These are phyloP conservation scores for Myiozetetes cayanensis DNA, from an alignment of 2,113 vertebrate species.

Conservation along the genomic window DNA sequence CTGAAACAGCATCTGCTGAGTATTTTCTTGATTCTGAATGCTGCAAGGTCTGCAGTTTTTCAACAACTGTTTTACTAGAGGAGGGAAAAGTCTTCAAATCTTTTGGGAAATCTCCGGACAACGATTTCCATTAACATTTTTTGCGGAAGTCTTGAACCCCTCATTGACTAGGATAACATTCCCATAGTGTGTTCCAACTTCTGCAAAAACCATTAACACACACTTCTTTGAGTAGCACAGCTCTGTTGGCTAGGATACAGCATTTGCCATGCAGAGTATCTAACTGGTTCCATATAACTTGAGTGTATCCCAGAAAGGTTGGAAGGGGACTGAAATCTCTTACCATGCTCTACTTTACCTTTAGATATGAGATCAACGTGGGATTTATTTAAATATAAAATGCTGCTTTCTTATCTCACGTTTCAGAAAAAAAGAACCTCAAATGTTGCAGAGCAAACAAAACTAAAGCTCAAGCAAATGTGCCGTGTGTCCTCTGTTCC, in stretches of 20 bases:
- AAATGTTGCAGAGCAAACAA: background rate
- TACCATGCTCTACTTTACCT: background rate
- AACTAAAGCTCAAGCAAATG: background rate
- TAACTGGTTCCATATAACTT: background rate
- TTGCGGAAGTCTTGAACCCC: constrained; percentile 53
- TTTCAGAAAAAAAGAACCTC: background rate
- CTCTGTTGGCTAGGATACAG: background rate
- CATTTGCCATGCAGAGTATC: background rate
- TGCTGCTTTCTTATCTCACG: background rate
- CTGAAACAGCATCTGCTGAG: constrained; percentile 24
- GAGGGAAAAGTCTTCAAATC: constrained; percentile 37
- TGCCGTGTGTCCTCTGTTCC: background rate
- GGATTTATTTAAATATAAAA: background rate
- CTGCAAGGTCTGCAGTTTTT: constrained; percentile 51
- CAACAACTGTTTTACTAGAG: constrained; percentile 40
- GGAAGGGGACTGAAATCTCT: background rate
- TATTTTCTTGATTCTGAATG: constrained; percentile 36
- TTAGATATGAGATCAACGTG: background rate
- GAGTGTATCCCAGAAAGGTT: background rate
- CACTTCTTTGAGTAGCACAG: background rate
- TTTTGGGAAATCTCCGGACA: constrained; percentile 64
- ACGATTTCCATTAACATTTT: constrained; percentile 66
- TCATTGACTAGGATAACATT: constrained; percentile 47
- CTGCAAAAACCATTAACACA: constrained; percentile 59
- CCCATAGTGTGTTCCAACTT: constrained; percentile 67